Conservation (phyloP, 1,140 invertebrate species). For the Pogonus chalceus region DNA sequence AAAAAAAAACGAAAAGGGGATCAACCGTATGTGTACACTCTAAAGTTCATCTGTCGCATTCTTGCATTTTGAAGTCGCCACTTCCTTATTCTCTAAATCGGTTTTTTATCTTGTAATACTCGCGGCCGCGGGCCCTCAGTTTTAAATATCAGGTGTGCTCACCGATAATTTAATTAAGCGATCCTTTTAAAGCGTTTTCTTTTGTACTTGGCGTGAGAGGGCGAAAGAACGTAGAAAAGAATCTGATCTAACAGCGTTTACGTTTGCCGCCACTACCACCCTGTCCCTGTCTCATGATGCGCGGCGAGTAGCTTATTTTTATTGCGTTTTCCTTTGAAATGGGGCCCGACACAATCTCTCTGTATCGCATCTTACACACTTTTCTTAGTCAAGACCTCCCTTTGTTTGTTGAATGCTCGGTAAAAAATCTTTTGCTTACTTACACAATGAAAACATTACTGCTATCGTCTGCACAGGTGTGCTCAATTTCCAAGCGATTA, state of each 20-base stretch:
- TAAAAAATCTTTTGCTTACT: background rate
- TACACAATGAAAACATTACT: background rate
- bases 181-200: background rate
- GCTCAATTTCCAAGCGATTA: too few relatives aligned
- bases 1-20: conserved; percentile 12
- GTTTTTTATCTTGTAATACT: too few relatives aligned
- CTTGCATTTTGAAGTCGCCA: too few relatives aligned
- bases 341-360: background rate
- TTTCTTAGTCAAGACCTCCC: background rate
- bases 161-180: background rate
- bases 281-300: background rate
- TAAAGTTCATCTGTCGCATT: too few relatives aligned
- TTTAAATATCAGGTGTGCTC: background rate
- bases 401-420: background rate
- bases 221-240: background rate
- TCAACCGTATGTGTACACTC: too few relatives aligned
- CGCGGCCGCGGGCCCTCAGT: too few relatives aligned
- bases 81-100: too few relatives aligned
- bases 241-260: background rate
- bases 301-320: background rate
- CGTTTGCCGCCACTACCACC: background rate
- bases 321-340: background rate
- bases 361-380: background rate
- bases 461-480: too few relatives aligned
- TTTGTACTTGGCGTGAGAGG: background rate